Conservation (phyloP, 2,797 vertebrate species). For the Periophthalmus magnuspinnatus region DNA sequence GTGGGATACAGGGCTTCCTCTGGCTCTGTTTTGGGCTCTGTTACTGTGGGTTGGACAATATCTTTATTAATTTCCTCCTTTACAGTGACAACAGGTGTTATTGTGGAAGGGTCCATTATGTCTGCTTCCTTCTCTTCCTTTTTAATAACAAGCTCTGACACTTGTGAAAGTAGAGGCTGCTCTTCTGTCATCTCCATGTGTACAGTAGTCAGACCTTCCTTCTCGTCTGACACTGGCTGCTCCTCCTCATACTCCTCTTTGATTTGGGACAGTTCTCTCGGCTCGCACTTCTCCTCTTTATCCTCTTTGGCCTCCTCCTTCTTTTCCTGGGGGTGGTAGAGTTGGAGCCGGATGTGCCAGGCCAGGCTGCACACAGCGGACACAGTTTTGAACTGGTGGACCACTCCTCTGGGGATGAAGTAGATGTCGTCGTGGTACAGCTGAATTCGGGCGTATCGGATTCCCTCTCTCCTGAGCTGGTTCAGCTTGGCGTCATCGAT, state of each 20-base stretch:
- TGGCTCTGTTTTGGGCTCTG: constrained; percentile 43
- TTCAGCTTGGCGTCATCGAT: constrained; percentile 98
- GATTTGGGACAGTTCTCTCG: constrained; percentile 27
- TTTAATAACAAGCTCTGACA: constrained; percentile 37
- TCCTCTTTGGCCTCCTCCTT: constrained; percentile 49
- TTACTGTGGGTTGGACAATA: constrained; percentile 24
- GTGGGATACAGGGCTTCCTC: constrained; percentile 30
- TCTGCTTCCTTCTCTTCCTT: constrained; percentile 51
- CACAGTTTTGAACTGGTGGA: constrained; percentile 98
- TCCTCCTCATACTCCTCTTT: constrained; percentile 50
- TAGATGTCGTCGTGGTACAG: constrained; percentile 98
- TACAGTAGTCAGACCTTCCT: constrained; percentile 30
- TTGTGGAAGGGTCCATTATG: constrained; percentile 29
- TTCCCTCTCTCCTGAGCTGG: constrained; percentile 95
- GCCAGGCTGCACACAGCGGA: constrained; percentile 97
- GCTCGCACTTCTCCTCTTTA: constrained; percentile 31
- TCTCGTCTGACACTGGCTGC: constrained; percentile 18
- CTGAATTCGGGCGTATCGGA: constrained; percentile 96
- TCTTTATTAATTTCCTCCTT: constrained; percentile 55
- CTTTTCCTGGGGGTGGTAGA: constrained; percentile 80
- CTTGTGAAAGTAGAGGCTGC: constrained; percentile 26
- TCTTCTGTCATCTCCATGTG: constrained; percentile 37
- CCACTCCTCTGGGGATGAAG: constrained; percentile 97
- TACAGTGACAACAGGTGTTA: constrained; percentile 20
- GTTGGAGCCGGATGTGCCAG: constrained; percentile 93